A percentile compares a stretch with the other conserved stretches of the same genome.
Conservation (phyloP, 2,888 invertebrate genomes). For the Athalia circularis region DNA sequence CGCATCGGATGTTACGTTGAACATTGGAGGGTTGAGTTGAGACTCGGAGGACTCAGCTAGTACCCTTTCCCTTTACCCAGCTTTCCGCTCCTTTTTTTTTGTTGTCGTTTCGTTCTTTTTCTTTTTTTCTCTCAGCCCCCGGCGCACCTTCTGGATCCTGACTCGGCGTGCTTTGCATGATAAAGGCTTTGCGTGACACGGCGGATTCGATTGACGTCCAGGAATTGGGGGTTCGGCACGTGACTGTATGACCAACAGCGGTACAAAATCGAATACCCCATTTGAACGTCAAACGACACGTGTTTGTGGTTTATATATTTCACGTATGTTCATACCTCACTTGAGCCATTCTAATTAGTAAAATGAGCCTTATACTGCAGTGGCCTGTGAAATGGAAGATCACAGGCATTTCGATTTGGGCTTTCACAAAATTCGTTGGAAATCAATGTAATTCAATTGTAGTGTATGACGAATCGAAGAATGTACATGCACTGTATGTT, state of each 20-base stretch:
- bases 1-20: slow-evolving; percentile 18
- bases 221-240: slow-evolving; percentile 32
- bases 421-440: too few species aligned
- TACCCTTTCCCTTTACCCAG: slow-evolving; percentile 46
- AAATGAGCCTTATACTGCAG: too few species aligned
- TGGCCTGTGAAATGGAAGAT: too few species aligned
- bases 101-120: slow-evolving; percentile 50
- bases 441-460: too few species aligned
- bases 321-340: too few species aligned
- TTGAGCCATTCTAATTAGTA: too few species aligned
- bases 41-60: not conserved
- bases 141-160: slow-evolving; percentile 40
- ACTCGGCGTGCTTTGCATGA: slow-evolving; percentile 26
- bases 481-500: too few species aligned
- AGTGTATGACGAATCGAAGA: too few species aligned
- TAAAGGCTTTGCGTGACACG: slow-evolving; percentile 27
- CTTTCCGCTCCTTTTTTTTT: slow-evolving; percentile 38
- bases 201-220: not conserved
- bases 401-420: too few species aligned
- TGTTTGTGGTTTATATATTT: too few species aligned
- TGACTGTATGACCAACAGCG: slow-evolving; percentile 11
- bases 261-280: slow-evolving; percentile 5
- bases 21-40: slow-evolving; percentile 7
- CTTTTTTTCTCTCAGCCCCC: not conserved
- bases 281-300: not conserved